Conservation (phyloP, 37 sponge, comb jelly and placozoan species). For the Crambe crambe region DNA sequence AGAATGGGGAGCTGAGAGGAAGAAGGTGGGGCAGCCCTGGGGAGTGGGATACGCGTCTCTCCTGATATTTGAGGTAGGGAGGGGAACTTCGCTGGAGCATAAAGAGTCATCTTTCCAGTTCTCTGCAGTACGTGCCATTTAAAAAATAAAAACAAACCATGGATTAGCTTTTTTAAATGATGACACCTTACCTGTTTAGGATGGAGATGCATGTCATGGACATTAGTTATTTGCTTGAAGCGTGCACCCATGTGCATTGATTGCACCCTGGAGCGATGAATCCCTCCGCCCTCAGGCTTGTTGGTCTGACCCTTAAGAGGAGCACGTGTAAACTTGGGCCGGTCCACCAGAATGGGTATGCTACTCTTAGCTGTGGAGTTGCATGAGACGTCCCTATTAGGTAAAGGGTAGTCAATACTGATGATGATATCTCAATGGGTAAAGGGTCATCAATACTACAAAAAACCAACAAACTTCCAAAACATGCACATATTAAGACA, state of each 20-base stretch:
- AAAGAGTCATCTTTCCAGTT: background rate
- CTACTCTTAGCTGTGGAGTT: background rate
- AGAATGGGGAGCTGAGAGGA: background rate
- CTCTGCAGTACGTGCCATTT: constrained; percentile 15
- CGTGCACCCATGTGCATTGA: background rate
- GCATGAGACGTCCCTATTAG: background rate
- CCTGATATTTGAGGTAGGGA: constrained; percentile 22
- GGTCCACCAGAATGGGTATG: constrained; percentile 12
- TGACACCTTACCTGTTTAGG: constrained; percentile 20
- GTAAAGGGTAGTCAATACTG: background rate
- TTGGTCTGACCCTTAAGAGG: background rate
- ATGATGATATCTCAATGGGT: background rate
- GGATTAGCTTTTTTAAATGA: too few relatives aligned
- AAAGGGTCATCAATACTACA: background rate
- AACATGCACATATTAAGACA: too few relatives aligned
- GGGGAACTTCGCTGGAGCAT: constrained; percentile 19
- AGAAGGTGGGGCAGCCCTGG: constrained; percentile 18
- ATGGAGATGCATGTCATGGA: constrained; percentile 20
- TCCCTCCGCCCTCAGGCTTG: background rate
- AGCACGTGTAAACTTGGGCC: background rate
- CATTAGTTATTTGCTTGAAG: background rate
- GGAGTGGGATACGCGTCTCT: constrained; percentile 28
- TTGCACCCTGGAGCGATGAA: background rate
- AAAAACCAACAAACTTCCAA: background rate
- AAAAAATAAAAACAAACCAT: too few relatives aligned